Evolutionary conservation across 2,888 invertebrate genomes (phyloP).

Genomic region (Sesia apiformis): DNA sequence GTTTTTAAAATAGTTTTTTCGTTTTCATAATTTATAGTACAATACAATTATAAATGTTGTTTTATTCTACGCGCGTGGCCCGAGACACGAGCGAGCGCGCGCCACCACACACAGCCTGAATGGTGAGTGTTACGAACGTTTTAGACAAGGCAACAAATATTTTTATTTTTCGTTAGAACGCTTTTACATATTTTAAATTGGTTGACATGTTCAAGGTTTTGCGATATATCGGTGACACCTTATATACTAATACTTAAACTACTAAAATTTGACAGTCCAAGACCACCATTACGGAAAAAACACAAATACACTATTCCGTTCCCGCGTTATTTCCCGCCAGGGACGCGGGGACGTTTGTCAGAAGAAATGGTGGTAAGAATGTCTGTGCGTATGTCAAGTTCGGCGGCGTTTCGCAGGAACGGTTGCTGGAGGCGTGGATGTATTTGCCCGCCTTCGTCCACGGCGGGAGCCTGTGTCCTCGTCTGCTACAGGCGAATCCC

Average conservation of each 20-base stretch:
- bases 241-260: not conserved
- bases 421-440: slow-evolving; percentile 54
- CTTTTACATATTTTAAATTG: no score
- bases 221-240: not conserved
- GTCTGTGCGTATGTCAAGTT: slow-evolving; percentile 43
- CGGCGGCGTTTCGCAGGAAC: slow-evolving; percentile 54
- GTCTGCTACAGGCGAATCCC: slow-evolving; percentile 50
- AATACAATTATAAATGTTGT: no score
- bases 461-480: slow-evolving; percentile 48
- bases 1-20: no score
- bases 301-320: slow-evolving; percentile 17
- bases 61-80: no score
- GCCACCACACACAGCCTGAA: no score
- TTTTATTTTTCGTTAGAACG: no score
- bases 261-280: not conserved
- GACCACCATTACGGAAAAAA: slow-evolving; percentile 12
- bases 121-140: no score
- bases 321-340: slow-evolving; percentile 15
- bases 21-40: no score
- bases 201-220: no score
- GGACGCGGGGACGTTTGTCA: slow-evolving; percentile 29
- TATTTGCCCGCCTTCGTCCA: slow-evolving; percentile 50
- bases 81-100: no score
- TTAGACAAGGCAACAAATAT: no score
- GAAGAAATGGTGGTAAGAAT: slow-evolving; percentile 50